A percentile compares a stretch with the other conserved stretches of the same genome.
These are phyloP conservation scores for Chascanopsetta lugubris DNA, from an alignment of 2,113 vertebrate species.

Conservation along the genomic window DNA sequence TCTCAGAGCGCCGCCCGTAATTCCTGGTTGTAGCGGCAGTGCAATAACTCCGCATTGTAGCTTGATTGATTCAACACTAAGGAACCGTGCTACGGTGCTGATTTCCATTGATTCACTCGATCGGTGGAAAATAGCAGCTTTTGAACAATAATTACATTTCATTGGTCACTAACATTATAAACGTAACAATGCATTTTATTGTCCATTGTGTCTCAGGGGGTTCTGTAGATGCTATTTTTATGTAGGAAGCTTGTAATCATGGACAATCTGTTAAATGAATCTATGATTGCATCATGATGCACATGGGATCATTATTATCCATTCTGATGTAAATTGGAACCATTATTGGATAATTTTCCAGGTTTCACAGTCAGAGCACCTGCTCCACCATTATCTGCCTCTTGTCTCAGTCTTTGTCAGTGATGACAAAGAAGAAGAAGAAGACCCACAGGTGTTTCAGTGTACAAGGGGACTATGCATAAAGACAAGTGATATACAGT, in stretches of 20 bases:
- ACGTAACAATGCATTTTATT: no score
- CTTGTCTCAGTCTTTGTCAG: constrained; percentile 1
- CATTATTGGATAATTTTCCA: background rate
- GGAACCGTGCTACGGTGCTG: background rate
- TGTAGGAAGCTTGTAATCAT: background rate
- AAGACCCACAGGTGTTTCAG: background rate
- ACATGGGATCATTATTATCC: background rate
- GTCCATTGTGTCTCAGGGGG: background rate
- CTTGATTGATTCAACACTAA: background rate
- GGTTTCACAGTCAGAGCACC: constrained; percentile 6
- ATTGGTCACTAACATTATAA: background rate
- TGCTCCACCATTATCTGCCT: background rate
- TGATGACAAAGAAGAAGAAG: background rate
- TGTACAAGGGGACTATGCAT: background rate
- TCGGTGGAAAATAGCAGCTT: no score
- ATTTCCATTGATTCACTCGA: background rate
- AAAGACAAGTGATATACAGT: no score
- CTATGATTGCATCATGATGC: background rate
- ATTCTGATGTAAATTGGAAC: background rate
- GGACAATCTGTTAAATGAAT: background rate
- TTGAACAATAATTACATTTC: background rate
- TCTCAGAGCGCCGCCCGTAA: background rate
- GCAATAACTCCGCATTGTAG: background rate
- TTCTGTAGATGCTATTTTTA: background rate
- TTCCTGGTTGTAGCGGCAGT: background rate